phyloP scores from a whole-genome alignment of 53 echinoderm and acorn worm species.

The Holothuria scabra region DNA sequence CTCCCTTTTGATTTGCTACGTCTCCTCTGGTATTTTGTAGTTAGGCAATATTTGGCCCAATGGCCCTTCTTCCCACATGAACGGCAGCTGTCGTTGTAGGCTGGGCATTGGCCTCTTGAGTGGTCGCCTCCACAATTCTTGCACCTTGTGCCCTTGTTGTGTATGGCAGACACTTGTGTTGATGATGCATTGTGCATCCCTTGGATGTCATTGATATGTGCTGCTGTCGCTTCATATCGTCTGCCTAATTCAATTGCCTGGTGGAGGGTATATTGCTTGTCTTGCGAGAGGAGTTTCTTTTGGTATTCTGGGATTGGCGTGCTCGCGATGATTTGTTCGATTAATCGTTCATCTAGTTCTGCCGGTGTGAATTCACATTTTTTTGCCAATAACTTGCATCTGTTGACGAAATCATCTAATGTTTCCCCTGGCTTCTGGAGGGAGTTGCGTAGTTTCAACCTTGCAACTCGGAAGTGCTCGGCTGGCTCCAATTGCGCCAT shows the following conservation, averaged over 20 bases:
- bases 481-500: slow-evolving; percentile 7
- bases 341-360: slow-evolving; percentile 39
- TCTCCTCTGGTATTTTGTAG: background rate
- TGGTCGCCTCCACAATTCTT: slow-evolving; percentile 48
- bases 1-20: background rate
- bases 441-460: slow-evolving; percentile 1
- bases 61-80: slow-evolving; percentile 42
- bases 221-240: slow-evolving; percentile 46
- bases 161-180: background rate
- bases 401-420: slow-evolving; percentile 56
- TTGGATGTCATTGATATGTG: slow-evolving; percentile 49
- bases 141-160: background rate
- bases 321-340: slow-evolving; percentile 50
- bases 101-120: slow-evolving; percentile 34
- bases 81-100: slow-evolving; percentile 15
- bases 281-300: slow-evolving; percentile 25
- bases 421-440: background rate
- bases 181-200: background rate
- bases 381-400: slow-evolving; percentile 38
- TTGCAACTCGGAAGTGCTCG: slow-evolving; percentile 12
- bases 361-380: slow-evolving; percentile 29
- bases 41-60: slow-evolving; percentile 42
- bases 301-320: slow-evolving; percentile 49
- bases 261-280: slow-evolving; percentile 6
- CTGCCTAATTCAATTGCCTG: slow-evolving; percentile 39